phyloP scores from a whole-genome alignment of 2,113 vertebrate genomes.

The Orycteropus afer region DNA sequence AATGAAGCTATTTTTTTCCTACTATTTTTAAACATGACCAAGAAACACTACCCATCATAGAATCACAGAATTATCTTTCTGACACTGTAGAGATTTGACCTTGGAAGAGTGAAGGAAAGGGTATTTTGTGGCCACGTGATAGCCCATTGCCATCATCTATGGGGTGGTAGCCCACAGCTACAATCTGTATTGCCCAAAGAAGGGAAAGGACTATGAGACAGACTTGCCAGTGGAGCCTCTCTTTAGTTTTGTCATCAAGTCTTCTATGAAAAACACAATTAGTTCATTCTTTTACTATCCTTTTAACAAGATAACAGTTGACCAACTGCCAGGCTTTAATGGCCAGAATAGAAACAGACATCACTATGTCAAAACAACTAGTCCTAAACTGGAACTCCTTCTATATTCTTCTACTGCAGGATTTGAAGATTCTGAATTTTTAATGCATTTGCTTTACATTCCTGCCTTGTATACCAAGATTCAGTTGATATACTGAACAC shows the following conservation, averaged over 20 bases:
- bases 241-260: neutral
- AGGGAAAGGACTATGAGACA: neutral
- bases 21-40: neutral
- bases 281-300: neutral
- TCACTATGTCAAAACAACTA: neutral
- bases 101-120: neutral
- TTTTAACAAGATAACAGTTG: neutral
- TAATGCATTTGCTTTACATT: neutral
- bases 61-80: neutral
- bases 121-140: neutral
- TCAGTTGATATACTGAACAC: neutral
- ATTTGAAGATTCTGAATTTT: neutral
- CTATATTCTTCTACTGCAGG: neutral
- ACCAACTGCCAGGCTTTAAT: neutral
- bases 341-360: slow-evolving; percentile 6
- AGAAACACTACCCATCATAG: neutral
- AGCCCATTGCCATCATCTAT: neutral
- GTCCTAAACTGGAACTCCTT: neutral
- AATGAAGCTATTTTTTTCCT: slow-evolving; percentile 10
- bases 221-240: neutral
- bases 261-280: slow-evolving; percentile 42
- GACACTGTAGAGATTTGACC: neutral
- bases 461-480: neutral
- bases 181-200: neutral
- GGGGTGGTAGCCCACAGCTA: neutral